phyloP scores from a whole-genome alignment of 2,113 vertebrate species.

The Dicerorhinus sumatrensis region DNA sequence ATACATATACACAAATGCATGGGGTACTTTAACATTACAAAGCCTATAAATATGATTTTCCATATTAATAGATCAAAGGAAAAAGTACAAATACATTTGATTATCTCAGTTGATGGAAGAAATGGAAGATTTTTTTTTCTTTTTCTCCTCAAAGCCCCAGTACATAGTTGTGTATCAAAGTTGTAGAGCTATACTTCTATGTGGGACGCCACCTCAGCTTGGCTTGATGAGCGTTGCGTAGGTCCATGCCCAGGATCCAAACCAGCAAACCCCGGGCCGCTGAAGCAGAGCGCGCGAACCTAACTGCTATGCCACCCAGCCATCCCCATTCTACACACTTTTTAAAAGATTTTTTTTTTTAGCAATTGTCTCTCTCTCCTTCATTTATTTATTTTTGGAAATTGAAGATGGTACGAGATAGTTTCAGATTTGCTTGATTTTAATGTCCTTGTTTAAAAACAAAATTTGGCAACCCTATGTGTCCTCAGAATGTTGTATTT shows the following conservation, averaged over 20 bases:
- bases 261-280: too few species aligned
- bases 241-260: too few species aligned
- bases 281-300: too few species aligned
- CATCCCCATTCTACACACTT: too few species aligned
- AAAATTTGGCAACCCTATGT: rapidly evolving
- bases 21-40: neutral
- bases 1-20: neutral
- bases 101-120: neutral
- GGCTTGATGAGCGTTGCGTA: too few species aligned
- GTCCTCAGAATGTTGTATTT: neutral
- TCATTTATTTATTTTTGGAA: neutral
- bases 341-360: neutral
- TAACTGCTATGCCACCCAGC: too few species aligned
- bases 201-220: too few species aligned
- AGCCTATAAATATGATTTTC: neutral
- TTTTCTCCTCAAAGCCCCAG: too few species aligned
- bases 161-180: too few species aligned
- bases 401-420: neutral
- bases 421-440: neutral
- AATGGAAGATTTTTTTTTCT: neutral
- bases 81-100: neutral
- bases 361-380: neutral
- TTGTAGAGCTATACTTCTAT: too few species aligned
- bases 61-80: neutral
- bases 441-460: neutral